Evolutionary conservation across 2,113 vertebrate genomes (phyloP).

Genomic region (Polyodon spathula): DNA sequence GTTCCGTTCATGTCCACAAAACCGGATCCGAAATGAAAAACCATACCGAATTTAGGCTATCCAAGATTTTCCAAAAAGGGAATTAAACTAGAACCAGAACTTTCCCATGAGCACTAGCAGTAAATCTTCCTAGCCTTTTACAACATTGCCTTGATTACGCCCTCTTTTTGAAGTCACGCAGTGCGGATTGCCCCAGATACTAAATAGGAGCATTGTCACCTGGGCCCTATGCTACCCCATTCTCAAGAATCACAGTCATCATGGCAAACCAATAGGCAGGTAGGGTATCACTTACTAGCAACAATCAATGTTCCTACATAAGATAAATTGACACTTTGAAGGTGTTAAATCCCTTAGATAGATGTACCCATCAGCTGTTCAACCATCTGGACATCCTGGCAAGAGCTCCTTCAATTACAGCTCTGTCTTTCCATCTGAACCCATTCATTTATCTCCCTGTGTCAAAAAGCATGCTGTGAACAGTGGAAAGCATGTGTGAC

Average conservation of each 20-base stretch:
- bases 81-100: too few species aligned
- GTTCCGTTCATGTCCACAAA: background rate
- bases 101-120: too few species aligned
- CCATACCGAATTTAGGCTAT: too few species aligned
- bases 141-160: too few species aligned
- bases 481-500: too few species aligned
- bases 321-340: slow-evolving; percentile 9
- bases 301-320: slow-evolving; percentile 10
- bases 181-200: too few species aligned
- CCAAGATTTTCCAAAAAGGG: too few species aligned
- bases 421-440: slow-evolving; percentile 3
- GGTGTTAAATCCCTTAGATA: background rate
- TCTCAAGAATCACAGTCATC: background rate
- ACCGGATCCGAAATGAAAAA: background rate
- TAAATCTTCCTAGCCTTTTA: too few species aligned
- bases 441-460: slow-evolving; percentile 1
- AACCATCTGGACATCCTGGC: slow-evolving; percentile 3
- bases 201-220: background rate
- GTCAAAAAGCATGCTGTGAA: too few species aligned
- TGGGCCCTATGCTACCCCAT: background rate
- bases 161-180: background rate
- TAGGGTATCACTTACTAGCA: background rate
- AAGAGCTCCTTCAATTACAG: background rate
- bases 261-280: slow-evolving; percentile 17
- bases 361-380: slow-evolving; percentile 6